Base-by-base conservation (phyloP, 2,888 invertebrate species). In the Linyphia triangularis region DNA sequence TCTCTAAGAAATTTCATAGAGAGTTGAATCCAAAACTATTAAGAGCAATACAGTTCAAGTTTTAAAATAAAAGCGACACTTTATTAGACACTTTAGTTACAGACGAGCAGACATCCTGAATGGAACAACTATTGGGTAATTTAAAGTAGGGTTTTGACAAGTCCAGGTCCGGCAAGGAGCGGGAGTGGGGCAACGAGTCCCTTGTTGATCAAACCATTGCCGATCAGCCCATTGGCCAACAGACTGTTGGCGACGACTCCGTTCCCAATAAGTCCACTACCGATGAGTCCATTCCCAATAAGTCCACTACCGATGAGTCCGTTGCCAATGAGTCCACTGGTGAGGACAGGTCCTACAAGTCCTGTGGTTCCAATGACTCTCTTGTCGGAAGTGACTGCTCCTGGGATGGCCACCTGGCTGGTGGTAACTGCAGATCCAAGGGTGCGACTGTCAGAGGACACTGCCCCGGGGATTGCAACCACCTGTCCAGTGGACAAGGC, bases 271-370 rank as follows among this genome's bases (percentile, higher is more conserved):
- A 83, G 37, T 0, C 57, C 57, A 3, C 37, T 57, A 22, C 69
- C 81, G 30, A 82, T 72, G 28, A 82, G 7, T 28, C 82, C 40
- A 10, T 63, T 82, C 6, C 72, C 82, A n/a, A n/a, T n/a, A n/a
- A n/a, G n/a, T n/a, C n/a, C n/a, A n/a, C n/a, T n/a, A n/a, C n/a
- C n/a, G n/a, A n/a, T n/a, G n/a, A n/a, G n/a, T n/a, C n/a, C n/a
- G n/a, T n/a, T n/a, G n/a, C n/a, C n/a, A n/a, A n/a, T 9, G 61
- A 43, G 19, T 61, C 63, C 33, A 82, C 67, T 19, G 70, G 70
- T 37, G 70, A 69, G 9, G n/a, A n/a, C n/a, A n/a, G n/a, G n/a
- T n/a, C n/a, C n/a, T n/a, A 63, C 6, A 0, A 73, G 4, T 6
- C 43, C 72, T 4, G 61, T 24, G 37, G 82, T 63, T 19, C 63